Percentiles rank a stretch among this genome's conserved stretches.
Conservation (phyloP, 2,888 invertebrate genomes). For the Lampropteryx suffumata region DNA sequence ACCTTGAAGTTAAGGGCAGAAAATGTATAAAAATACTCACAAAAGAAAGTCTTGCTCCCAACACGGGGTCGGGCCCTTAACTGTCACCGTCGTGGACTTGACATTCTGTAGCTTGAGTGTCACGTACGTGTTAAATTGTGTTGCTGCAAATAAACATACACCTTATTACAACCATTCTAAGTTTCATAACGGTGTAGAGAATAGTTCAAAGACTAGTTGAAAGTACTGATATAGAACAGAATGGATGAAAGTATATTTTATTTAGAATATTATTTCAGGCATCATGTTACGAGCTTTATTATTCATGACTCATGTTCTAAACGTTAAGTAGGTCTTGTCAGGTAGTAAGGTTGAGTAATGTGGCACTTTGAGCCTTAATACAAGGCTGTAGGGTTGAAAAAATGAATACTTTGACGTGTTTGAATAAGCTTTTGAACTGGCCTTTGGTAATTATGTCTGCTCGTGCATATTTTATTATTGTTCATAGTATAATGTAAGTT, state of each 20-base stretch:
- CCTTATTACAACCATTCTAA: conserved; percentile 13
- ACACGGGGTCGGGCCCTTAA: conserved; percentile 97
- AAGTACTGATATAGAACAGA: conserved; percentile 17
- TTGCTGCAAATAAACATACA: conserved; percentile 82
- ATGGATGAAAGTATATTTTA: conserved; percentile 23
- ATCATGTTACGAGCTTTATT: conserved; percentile 23
- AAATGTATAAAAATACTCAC: conserved; percentile 86
- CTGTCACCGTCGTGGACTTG: conserved; percentile 98
- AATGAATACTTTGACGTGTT: neutral
- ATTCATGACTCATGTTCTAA: conserved; percentile 22
- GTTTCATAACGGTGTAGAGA: conserved; percentile 9
- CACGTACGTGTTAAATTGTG: conserved; percentile 97
- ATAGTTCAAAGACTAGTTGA: conserved; percentile 1
- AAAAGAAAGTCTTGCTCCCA: conserved; percentile 99
- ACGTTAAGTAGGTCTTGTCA: conserved; percentile 16
- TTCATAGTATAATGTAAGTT: neutral
- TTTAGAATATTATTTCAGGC: conserved; percentile 21
- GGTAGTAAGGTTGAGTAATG: conserved; percentile 7
- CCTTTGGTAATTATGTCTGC: neutral
- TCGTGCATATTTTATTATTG: neutral
- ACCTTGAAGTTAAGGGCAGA: conserved; percentile 23
- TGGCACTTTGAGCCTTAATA: conserved; percentile 13
- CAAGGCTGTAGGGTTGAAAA: conserved; percentile 5
- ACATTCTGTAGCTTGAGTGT: conserved; percentile 98
- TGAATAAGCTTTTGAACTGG: conserved; percentile 2